phyloP scores from a whole-genome alignment of 2,797 vertebrate genomes.

The Novumbra hubbsi region DNA sequence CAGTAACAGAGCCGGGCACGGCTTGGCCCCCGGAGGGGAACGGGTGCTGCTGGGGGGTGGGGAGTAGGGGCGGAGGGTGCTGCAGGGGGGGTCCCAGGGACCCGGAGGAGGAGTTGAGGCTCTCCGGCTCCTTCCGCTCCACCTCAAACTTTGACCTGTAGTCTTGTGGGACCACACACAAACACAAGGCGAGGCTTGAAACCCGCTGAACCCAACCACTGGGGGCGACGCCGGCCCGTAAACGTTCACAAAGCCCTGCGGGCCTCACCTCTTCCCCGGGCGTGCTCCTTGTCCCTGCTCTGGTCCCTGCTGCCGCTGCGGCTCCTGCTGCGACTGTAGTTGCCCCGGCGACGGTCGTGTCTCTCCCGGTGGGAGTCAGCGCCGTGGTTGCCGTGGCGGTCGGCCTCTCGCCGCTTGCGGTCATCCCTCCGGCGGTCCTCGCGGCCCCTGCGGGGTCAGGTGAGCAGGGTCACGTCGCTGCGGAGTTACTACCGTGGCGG shows the following conservation, averaged over 20 bases:
- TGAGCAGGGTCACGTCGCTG: not conserved
- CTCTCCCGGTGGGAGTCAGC: conserved; percentile 87
- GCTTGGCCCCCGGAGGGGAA: conserved; percentile 76
- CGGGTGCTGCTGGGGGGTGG: conserved; percentile 66
- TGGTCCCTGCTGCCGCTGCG: conserved; percentile 87
- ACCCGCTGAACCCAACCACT: too few species aligned
- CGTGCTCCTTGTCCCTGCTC: conserved; percentile 86
- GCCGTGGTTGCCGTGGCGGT: conserved; percentile 82
- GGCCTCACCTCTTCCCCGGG: conserved; percentile 80
- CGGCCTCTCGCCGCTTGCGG: conserved; percentile 90
- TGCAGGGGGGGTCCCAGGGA: conserved; percentile 65
- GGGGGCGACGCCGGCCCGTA: too few species aligned
- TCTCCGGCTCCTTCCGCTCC: conserved; percentile 86
- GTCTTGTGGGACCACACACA: conserved; percentile 69
- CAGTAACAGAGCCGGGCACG: conserved; percentile 80
- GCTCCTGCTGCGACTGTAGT: conserved; percentile 76
- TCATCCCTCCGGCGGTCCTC: conserved; percentile 92
- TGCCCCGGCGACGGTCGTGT: conserved; percentile 85
- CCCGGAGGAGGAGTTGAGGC: conserved; percentile 77
- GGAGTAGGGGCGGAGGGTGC: conserved; percentile 57
- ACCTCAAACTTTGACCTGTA: conserved; percentile 94
- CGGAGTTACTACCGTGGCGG: too few species aligned
- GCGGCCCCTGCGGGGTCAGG: conserved; percentile 70
- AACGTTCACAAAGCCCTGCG: too few species aligned
- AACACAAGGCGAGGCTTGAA: not conserved